Evolutionary conservation across 1,140 invertebrate genomes (phyloP), one percentile per base, ranked within the genome.

Genomic region (Calephelis nemesis): DNA sequence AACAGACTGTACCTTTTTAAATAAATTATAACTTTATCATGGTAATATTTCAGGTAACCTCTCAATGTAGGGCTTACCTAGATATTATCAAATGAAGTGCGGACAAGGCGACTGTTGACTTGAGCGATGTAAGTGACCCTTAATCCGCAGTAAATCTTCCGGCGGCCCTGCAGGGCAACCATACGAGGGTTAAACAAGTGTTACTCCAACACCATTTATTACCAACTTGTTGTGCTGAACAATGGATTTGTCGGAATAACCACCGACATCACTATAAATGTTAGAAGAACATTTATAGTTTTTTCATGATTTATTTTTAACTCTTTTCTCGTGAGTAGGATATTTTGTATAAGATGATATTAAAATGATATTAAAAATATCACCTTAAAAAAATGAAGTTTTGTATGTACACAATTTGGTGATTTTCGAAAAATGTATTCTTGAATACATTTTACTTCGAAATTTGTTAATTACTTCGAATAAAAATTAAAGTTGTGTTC

Each of bases 91-190:
- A 89, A 87, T 87, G 81, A 86, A 85, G 79, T 85, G 76, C 81
- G 80, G 80, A 87, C 81, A 84, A 76, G 77, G 76, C 78, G 82
- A 86, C 83, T 87, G 79, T 83, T 85, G 85, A 83, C 84, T 85
- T 82, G 83, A 83, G 78, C 85, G 81, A 85, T 87, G 87, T 85
- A 88, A 86, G 85, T 91, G 88, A 88, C 88, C 87, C 87, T 82
- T 86, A 91, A 89, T 88, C 87, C 88, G 85, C 83, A 81, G 87
- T 91, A 89, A 91, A 91, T 91, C 88, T 89, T 91, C 78, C 71
- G 74, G 69, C 78, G 72, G 75, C 73, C 76, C 75, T 75, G 75
- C 79, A 77, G 69, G 73, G 68, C 45, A 63, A 67, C 73, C 77
- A 66, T 68, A 74, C 75, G 80, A 84, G 86, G 84, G 87, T 88